Conservation (phyloP, 23 tunicate species). For the Ascidia mentula region DNA sequence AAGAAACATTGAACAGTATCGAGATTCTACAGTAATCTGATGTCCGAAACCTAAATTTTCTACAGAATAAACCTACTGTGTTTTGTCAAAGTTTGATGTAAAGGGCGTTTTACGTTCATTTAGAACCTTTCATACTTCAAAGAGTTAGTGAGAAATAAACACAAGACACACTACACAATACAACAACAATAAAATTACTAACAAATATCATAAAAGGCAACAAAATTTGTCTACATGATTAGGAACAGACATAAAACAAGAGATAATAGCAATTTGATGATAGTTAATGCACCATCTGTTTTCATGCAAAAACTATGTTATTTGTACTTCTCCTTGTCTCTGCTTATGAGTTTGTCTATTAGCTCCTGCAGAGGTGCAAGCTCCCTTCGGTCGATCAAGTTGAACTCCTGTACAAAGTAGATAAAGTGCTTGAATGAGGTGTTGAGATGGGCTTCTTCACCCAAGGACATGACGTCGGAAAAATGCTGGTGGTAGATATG, state of each 20-base stretch:
- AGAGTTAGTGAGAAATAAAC: no score
- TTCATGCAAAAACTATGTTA: neutral
- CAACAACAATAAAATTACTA: neutral
- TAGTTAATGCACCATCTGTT: neutral
- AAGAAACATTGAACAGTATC: no score
- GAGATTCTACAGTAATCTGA: no score
- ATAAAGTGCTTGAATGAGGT: conserved; percentile 97
- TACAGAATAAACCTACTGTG: no score
- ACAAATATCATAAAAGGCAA: neutral
- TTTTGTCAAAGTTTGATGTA: no score
- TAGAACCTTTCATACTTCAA: no score
- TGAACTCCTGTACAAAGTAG: conserved; percentile 93
- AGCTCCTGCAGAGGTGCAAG: conserved; percentile 90
- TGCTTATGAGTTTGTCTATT: conserved; percentile 81
- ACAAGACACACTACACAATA: no score
- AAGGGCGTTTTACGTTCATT: no score
- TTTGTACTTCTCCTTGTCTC: conserved; percentile 85
- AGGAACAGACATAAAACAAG: neutral
- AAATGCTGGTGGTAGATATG: conserved; percentile 98
- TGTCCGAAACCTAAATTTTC: no score
- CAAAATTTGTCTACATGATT: conserved; percentile 7
- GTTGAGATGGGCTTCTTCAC: conserved; percentile 95
- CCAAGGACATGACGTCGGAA: conserved; percentile 73
- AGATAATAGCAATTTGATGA: neutral
- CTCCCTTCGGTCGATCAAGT: conserved; percentile 81